These are phyloP conservation scores for Zophobas atratus DNA, from an alignment of 1,140 invertebrate species.

Conservation along the genomic window DNA sequence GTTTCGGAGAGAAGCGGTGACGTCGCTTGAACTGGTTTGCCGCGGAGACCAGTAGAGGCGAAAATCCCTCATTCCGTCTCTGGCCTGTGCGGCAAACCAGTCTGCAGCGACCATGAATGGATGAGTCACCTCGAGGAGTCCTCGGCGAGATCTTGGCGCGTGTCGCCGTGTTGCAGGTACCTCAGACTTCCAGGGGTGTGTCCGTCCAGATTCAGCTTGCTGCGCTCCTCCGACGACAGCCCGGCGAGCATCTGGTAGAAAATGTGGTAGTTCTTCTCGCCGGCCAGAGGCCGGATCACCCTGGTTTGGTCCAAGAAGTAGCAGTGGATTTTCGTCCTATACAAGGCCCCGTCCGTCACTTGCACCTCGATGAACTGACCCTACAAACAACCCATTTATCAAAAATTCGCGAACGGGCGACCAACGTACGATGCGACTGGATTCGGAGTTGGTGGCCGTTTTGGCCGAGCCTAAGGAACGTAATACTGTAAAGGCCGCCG, in stretches of 20 bases:
- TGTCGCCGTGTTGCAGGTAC: conserved; percentile 85
- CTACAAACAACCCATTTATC: conserved; percentile 69
- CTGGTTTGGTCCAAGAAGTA: conserved; percentile 95
- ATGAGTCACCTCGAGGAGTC: conserved; percentile 73
- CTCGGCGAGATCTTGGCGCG: conserved; percentile 82
- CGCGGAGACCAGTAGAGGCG: too few relatives aligned
- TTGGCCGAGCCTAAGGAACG: conserved; percentile 92
- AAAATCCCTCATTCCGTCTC: too few relatives aligned
- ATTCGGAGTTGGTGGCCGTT: conserved; percentile 91
- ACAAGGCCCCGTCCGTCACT: conserved; percentile 95
- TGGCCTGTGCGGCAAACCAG: too few relatives aligned
- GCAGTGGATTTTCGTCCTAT: conserved; percentile 96
- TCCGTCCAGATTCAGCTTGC: conserved; percentile 87
- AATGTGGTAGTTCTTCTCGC: conserved; percentile 97
- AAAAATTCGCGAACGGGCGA: neutral
- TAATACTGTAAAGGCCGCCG: conserved; percentile 94
- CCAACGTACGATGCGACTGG: conserved; percentile 87
- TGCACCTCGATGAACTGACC: conserved; percentile 97
- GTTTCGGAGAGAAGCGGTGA: neutral
- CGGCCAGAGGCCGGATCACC: conserved; percentile 86
- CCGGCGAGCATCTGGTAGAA: conserved; percentile 98
- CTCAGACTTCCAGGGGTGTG: conserved; percentile 85
- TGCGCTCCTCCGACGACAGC: conserved; percentile 87
- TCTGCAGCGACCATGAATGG: conserved; percentile 1
- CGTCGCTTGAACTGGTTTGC: too few relatives aligned